Evolutionary conservation across 2,797 vertebrate genomes (phyloP), one percentile per base, ranked within the genome.

Genomic region (Manis javanica): DNA sequence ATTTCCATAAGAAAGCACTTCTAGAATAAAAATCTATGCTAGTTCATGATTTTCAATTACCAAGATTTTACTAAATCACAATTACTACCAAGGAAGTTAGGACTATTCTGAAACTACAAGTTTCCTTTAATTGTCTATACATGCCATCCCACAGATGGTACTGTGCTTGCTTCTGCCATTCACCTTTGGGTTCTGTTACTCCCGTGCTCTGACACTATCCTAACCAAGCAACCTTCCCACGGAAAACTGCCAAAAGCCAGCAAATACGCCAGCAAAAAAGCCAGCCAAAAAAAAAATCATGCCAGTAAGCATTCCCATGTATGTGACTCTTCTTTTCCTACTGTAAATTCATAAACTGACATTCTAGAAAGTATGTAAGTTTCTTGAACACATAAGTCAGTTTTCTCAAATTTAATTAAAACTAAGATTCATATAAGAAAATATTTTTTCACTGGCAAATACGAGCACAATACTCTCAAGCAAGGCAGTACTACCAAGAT

Each of bases 21-120:
- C 13, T n/a, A 85, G 10, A 89, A 91, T 84, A 84, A 94, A 94
- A 96, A 85, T 84, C 23, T 75, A 53, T 83, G 68, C 13, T 77
- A 83, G 63, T 64, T 89, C 24, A 81, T 71, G 34, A 95, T 74
- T 90, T 78, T 49, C 24, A 83, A 51, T 59, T n/a, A 72, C 4
- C 11, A 88, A 90, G 3, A 64, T 39, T 11, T 89, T 9, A 51
- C 5, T 90, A 94, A 63, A 87, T 34, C 79, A 63, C 5, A 66
- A 77, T 74, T 88, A 75, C 63, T 81, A 89, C 2, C 21, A 84
- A 87, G 37, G 93, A 92, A 91, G 24, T 78, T n/a, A 91, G 53
- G 29, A 59, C 42, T 88, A 66, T n/a, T 95, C 39, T 82, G 37
- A 92, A 95, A 71, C 11, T 75, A 88, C 4, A 96, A 49, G 18